Evolutionary conservation across 1,140 invertebrate species (phyloP), one percentile per base, ranked within the genome.

Genomic region (Aricia agestis): DNA sequence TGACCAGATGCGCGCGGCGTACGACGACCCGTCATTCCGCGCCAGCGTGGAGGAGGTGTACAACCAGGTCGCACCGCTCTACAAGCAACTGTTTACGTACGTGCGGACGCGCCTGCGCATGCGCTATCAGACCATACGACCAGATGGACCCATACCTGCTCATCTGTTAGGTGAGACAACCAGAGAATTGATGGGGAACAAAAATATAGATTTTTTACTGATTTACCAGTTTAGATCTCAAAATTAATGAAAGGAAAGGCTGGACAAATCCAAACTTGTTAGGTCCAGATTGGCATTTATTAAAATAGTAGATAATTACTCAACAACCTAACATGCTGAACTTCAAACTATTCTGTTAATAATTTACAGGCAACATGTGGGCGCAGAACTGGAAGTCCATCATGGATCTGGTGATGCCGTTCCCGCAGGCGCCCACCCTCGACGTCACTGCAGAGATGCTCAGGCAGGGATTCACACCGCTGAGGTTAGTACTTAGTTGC

Each of bases 51-150:
- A 94, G 9, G 93, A 95, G 76, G 90, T 97, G 1, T 97, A 96
- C 89, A 93, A 94, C 19, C 93, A 95, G 72, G 76, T 98, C 36
- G 93, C 93, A 73, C 97, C 97, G 0, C 87, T 98, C 0, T 98
- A 98, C 84, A 94, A 96, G 78, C 94, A 98, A 84, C 91, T 98
- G 0, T 97, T 98, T 78, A 95, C 97, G 0, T 98, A 97, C 81
- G 96, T 98, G 0, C 92, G 97, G 45, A 88, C 93, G 9, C 95
- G 95, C 81, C 85, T 98, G 6, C 92, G 95, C 10, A 92, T 95
- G 66, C 86, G 93, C 77, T 97, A 97, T 77, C 96, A 96, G 0
- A 92, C 88, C 19, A 92, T 97, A 5, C 86, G 94, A 41, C 83
- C 90, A n/a, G 95, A 95, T 77, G 96, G 96, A 0, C 95, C 96